Conservation (phyloP, 2,888 invertebrate genomes). For the Hydrotaea diabolus region DNA sequence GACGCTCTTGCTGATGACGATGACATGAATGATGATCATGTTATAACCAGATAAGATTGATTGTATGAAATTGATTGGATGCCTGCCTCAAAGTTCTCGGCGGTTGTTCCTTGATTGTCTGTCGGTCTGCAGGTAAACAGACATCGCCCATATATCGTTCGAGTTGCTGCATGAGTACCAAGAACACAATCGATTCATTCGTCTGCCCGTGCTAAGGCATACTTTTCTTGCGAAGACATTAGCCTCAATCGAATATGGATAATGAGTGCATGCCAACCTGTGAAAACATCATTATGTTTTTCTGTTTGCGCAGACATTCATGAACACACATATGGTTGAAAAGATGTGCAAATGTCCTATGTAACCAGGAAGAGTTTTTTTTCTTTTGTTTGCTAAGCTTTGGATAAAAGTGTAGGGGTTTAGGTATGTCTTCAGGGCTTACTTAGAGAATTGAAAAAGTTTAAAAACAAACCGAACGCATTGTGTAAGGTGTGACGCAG, state of each 20-base stretch:
- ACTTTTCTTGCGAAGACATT: background rate
- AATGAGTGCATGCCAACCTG: slow-evolving; percentile 30
- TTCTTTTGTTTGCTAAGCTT: too few relatives aligned
- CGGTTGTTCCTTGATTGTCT: slow-evolving; percentile 12
- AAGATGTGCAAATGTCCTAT: too few relatives aligned
- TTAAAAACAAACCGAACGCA: too few relatives aligned
- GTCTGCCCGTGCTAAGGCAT: background rate
- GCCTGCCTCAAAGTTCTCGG: background rate
- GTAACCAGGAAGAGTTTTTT: too few relatives aligned
- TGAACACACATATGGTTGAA: too few relatives aligned
- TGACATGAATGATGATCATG: background rate
- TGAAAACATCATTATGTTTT: slow-evolving; percentile 15
- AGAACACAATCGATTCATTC: background rate
- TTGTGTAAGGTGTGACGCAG: too few relatives aligned
- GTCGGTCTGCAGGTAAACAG: background rate
- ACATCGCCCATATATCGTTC: background rate
- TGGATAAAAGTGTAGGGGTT: too few relatives aligned
- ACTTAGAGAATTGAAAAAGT: too few relatives aligned
- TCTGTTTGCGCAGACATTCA: background rate
- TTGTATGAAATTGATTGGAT: slow-evolving; percentile 34
- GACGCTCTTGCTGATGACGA: background rate
- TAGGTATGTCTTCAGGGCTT: too few relatives aligned
- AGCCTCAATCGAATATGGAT: slow-evolving; percentile 16
- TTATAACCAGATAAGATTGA: slow-evolving; percentile 38
- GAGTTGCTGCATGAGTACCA: background rate